Evolutionary conservation across 2,113 vertebrate genomes (phyloP).

Genomic region (Melanotaenia duboulayi): DNA sequence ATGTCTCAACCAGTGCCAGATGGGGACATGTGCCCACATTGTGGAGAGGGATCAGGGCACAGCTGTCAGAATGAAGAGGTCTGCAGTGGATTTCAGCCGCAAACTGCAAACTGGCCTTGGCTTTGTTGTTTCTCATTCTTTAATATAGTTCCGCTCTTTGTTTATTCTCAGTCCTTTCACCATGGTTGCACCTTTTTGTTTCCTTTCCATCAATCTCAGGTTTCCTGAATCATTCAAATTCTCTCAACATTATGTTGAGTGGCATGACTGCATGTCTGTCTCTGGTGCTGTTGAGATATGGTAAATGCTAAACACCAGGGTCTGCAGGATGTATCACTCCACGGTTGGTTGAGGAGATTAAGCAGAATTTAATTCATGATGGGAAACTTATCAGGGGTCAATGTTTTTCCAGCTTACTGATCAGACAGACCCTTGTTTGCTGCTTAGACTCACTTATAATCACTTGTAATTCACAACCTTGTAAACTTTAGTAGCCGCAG

Average conservation of each 20-base stretch:
- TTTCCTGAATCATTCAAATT: constrained; percentile 31
- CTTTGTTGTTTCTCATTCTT: constrained; percentile 42
- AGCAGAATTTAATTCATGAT: constrained; percentile 38
- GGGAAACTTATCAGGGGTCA: constrained; percentile 57
- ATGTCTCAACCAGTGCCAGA: constrained; percentile 35
- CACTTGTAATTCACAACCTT: constrained; percentile 11
- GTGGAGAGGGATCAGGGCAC: constrained; percentile 47
- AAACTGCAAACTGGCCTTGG: constrained; percentile 5
- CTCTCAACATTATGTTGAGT: constrained; percentile 38
- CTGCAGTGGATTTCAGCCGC: constrained; percentile 43
- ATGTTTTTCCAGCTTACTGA: constrained; percentile 51
- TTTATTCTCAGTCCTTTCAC: constrained; percentile 26
- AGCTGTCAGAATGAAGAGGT: constrained; percentile 51
- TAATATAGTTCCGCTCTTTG: constrained; percentile 32
- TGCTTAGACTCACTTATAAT: constrained; percentile 6
- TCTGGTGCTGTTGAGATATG: constrained; percentile 16
- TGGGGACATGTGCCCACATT: constrained; percentile 39
- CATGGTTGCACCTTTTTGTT: constrained; percentile 20
- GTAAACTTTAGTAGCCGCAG: constrained; percentile 27
- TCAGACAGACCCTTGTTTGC: constrained; percentile 11
- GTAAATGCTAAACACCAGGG: constrained; percentile 40
- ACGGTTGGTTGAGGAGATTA: constrained; percentile 49
- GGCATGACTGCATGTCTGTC: constrained; percentile 8
- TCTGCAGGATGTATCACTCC: constrained; percentile 53
- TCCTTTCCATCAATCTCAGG: not conserved